These are phyloP conservation scores for Hylaeus volcanicus DNA, from an alignment of 1,140 invertebrate genomes.

Conservation along the genomic window DNA sequence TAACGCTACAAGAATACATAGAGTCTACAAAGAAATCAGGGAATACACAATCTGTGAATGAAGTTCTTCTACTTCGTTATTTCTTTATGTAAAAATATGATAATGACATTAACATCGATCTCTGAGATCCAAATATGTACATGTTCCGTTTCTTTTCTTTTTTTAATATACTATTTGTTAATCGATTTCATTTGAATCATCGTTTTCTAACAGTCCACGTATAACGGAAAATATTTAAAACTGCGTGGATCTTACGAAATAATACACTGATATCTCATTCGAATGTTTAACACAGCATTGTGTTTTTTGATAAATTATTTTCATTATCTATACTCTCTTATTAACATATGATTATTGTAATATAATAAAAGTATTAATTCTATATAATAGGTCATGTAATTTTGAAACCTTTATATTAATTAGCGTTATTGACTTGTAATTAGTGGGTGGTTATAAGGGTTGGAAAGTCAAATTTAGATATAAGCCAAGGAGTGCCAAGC, in stretches of 20 bases:
- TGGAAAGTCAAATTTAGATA: conserved; percentile 26
- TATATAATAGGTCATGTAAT: conserved; percentile 26
- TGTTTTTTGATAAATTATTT: conserved; percentile 71
- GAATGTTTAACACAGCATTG: conserved; percentile 32
- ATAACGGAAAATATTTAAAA: conserved; percentile 17
- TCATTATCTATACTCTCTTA: conserved; percentile 68
- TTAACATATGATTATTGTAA: conserved; percentile 66
- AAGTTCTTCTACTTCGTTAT: conserved; percentile 12
- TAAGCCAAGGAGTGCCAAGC: conserved; percentile 63
- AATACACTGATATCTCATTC: conserved; percentile 31
- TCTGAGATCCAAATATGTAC: conserved; percentile 4
- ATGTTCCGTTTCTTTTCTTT: background rate
- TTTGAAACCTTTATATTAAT: conserved; percentile 32
- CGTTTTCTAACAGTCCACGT: conserved; percentile 1
- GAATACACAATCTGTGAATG: conserved; percentile 16
- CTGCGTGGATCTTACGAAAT: conserved; percentile 21
- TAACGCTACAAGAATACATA: conserved; percentile 26
- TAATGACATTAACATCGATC: conserved; percentile 7
- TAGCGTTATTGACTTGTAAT: conserved; percentile 38
- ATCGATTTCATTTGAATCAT: conserved; percentile 2
- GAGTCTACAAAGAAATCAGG: conserved; percentile 37
- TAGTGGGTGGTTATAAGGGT: conserved; percentile 30
- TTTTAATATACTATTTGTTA: conserved; percentile 19
- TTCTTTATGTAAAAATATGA: conserved; percentile 4
- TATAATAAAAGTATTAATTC: conserved; percentile 68